These are phyloP conservation scores for Heteronetta atricapilla DNA, from an alignment of 2,113 vertebrate species.

Conservation along the genomic window DNA sequence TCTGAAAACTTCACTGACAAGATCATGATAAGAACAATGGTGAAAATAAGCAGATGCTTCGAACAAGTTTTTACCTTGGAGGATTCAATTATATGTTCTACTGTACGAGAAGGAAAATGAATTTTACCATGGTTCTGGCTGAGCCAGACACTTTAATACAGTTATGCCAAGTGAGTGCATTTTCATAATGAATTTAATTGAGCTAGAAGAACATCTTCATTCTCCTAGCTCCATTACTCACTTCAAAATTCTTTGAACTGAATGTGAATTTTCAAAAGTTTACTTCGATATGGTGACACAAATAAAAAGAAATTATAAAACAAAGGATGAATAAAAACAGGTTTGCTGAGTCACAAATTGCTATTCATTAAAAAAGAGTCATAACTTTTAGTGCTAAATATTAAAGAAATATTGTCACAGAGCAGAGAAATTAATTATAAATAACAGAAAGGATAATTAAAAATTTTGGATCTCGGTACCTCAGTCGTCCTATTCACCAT, in stretches of 20 bases:
- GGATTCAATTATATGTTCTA: not conserved
- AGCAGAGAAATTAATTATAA: constrained; percentile 3
- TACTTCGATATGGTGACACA: not conserved
- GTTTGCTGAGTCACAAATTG: not conserved
- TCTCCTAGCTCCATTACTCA: not conserved
- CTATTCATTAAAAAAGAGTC: not conserved
- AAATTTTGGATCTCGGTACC: constrained; percentile 82
- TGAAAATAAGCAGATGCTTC: not conserved
- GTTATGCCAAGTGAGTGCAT: not conserved
- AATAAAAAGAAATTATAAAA: not conserved
- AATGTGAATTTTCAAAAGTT: not conserved
- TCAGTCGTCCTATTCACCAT: constrained; percentile 99
- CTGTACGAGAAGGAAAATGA: not conserved
- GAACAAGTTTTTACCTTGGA: not conserved
- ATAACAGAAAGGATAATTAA: constrained; percentile 64
- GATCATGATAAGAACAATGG: fast-evolving
- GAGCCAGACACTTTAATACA: constrained; percentile 3
- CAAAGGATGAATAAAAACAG: not conserved
- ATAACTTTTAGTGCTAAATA: not conserved
- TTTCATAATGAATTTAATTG: constrained; percentile 23
- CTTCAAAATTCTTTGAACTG: not conserved
- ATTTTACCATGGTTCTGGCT: not conserved
- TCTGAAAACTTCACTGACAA: not conserved
- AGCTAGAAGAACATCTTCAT: constrained; percentile 1
- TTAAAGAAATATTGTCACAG: not conserved